Conservation (phyloP, 2,797 vertebrate species). For the Gymnodraco acuticeps region DNA sequence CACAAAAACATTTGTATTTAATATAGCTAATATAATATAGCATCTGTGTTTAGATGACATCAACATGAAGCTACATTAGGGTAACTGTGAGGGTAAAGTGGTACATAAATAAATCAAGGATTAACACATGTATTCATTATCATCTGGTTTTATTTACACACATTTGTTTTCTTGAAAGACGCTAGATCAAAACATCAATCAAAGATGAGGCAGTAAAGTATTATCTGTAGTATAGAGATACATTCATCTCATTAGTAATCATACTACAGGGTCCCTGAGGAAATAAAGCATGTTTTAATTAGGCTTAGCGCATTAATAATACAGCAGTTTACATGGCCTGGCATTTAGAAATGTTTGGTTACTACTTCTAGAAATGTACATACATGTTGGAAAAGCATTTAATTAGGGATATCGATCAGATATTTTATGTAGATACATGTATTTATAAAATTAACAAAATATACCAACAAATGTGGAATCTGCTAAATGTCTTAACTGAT, state of each 20-base stretch:
- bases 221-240: not conserved
- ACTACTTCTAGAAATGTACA: not conserved
- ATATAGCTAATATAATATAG: not conserved
- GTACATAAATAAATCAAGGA: not conserved
- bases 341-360: not conserved
- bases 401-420: too few relatives aligned
- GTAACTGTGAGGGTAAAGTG: not conserved
- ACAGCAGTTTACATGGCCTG: not conserved
- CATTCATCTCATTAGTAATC: not conserved
- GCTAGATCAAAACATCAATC: not conserved
- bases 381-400: not conserved
- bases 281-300: not conserved
- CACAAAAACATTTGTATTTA: not conserved
- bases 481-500: constrained; percentile 10
- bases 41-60: not conserved
- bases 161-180: not conserved
- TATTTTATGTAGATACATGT: not conserved
- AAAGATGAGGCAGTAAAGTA: not conserved
- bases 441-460: not conserved
- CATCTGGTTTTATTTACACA: not conserved
- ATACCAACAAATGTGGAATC: not conserved
- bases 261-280: not conserved
- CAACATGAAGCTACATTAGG: not conserved
- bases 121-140: not conserved
- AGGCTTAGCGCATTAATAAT: not conserved